Evolutionary conservation across 2,888 invertebrate genomes (phyloP).

Genomic region (Thymelicus lineola): DNA sequence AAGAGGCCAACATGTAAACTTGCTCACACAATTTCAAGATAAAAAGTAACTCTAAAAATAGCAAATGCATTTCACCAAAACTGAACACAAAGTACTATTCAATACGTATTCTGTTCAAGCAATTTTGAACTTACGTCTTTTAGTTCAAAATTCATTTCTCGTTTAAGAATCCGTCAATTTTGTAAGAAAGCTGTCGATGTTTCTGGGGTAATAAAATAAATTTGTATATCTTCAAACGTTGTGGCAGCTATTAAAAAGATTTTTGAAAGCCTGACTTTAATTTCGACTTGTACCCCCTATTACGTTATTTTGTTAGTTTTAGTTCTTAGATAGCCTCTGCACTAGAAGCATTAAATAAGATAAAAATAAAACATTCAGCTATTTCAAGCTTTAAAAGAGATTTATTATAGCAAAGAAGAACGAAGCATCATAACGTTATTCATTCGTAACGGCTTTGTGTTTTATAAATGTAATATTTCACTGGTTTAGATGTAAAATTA

Average conservation of each 20-base stretch:
- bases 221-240: constrained; percentile 49
- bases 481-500: constrained; percentile 29
- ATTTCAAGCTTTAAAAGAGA: constrained; percentile 34
- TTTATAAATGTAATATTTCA: constrained; percentile 36
- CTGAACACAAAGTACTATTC: constrained; percentile 17
- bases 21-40: constrained; percentile 26
- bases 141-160: background rate
- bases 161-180: constrained; percentile 35
- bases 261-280: constrained; percentile 48
- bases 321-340: constrained; percentile 15
- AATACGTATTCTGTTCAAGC: background rate
- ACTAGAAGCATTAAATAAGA: constrained; percentile 30
- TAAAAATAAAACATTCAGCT: constrained; percentile 34
- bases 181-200: constrained; percentile 47
- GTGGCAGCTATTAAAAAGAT: constrained; percentile 47
- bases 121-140: constrained; percentile 18
- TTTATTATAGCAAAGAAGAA: constrained; percentile 30
- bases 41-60: constrained; percentile 30
- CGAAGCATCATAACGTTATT: constrained; percentile 29
- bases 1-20: constrained; percentile 14
- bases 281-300: constrained; percentile 46
- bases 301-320: constrained; percentile 39
- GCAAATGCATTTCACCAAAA: constrained; percentile 27
- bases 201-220: constrained; percentile 52
- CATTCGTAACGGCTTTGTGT: constrained; percentile 22